Percentiles rank a stretch among this genome's conserved stretches.
phyloP scores from a whole-genome alignment of 2,888 invertebrate genomes.

The Ennomos erosarius region DNA sequence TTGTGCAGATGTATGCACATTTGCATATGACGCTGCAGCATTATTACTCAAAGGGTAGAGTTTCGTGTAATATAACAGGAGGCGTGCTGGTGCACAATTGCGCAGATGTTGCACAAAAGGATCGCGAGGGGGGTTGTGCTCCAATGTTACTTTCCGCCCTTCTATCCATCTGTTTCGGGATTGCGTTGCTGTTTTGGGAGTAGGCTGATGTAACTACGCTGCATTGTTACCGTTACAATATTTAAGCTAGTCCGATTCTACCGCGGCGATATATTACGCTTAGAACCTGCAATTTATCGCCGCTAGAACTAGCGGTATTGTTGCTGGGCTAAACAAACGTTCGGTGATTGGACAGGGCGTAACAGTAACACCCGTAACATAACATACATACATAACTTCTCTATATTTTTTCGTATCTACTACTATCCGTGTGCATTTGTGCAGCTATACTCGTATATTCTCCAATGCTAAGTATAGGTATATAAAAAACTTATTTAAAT shows the following conservation, averaged over 20 bases:
- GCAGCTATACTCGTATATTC: conserved; percentile 4
- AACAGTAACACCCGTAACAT: conserved; percentile 25
- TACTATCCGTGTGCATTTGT: conserved; percentile 5
- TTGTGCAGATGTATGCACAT: conserved; percentile 34
- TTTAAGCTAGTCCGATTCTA: conserved; percentile 58
- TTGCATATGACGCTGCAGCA: conserved; percentile 51
- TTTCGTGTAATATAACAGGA: conserved; percentile 57
- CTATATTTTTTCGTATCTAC: conserved; percentile 10
- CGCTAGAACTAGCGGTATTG: conserved; percentile 60
- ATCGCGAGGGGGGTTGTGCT: conserved; percentile 45
- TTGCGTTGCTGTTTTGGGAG: conserved; percentile 45
- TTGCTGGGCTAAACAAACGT: conserved; percentile 65
- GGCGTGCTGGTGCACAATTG: conserved; percentile 52
- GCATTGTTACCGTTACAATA: conserved; percentile 48
- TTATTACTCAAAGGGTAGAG: conserved; percentile 64
- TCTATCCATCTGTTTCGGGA: conserved; percentile 49
- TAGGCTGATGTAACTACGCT: conserved; percentile 43
- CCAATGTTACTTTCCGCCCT: conserved; percentile 47
- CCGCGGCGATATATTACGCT: conserved; percentile 59
- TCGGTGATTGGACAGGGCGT: conserved; percentile 55
- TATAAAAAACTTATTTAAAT: too few relatives aligned
- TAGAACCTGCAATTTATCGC: conserved; percentile 68
- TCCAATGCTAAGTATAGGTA: conserved; percentile 2
- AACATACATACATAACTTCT: conserved; percentile 20
- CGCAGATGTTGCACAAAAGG: conserved; percentile 69